Base-by-base conservation (phyloP, 1,140 invertebrate genomes). In the Nilaparvata lugens region DNA sequence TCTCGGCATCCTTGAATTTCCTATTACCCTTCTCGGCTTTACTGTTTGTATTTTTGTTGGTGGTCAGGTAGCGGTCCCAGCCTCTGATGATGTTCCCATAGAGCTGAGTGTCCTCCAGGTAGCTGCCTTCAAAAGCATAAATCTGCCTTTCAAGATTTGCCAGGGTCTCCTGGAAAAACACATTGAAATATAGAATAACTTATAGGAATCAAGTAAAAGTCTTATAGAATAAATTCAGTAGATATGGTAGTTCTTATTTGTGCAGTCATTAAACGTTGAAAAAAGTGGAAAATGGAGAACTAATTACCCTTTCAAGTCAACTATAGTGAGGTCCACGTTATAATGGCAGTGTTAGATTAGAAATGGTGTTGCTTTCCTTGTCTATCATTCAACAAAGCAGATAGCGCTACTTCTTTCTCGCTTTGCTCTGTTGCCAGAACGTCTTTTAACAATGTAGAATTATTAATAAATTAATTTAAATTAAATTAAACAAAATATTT, bases 71-170 rank as follows among this genome's bases (percentile, higher is more conserved):
- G 69, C 95, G 80, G 71, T 98, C 95, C 96, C 96, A 98, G 58
- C 97, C 97, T 76, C 95, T 77, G 58, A 99, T 97, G 62, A 99
- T 97, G 74, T 99, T 99, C 4, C 97, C 97, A 80, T 98, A 98
- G 4, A 97, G 77, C 70, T 98, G 94, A 2, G 97, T 98, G 68
- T 99, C 97, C 79, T 99, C 96, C 63, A 99, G 78, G 73, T 99
- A 99, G 67, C 94, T 96, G 24, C 96, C 96, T 80, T 99, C 97
- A 77, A 99, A 99, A 23, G 95, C 95, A 79, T 99, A 99, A 60
- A 99, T 99, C 79, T 99, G 96, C 62, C 93, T 76, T 78, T 99
- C 97, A 59, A 99, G 79, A 76, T 92, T 96, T 0, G 93, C 92
- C 57, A 98, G 78, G 18, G 93, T 95, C 71, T 98, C 95, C 93